Base-by-base conservation (phyloP, 2,888 invertebrate genomes). In the Ectropis crepuscularia region DNA sequence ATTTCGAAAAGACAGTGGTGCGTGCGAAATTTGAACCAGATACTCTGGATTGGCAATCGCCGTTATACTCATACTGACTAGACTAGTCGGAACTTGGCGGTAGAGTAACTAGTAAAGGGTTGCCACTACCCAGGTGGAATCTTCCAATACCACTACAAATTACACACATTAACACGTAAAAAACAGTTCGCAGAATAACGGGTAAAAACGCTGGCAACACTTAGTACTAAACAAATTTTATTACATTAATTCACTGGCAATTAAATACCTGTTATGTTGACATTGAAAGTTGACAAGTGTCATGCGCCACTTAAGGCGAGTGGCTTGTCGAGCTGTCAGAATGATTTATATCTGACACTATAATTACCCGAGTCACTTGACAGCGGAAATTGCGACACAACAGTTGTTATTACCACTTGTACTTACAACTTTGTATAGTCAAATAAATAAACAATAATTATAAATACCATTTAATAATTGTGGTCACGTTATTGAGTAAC, bases 201-300 rank as follows among this genome's bases (percentile, higher is more conserved):
- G 41, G 41, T 10, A 41, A 41, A 41, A 41, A 6, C 41, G 7
- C 8, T 41, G 16, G 16, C 16, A 28, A 11, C 12, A 45, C 11
- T 45, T 12, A 12, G 5, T 46, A 12, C 6, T 46, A 48, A 6
- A 5, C 36, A 36, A 6, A 5, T n/a, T 5, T 48, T 36, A 5
- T 5, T 37, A 49, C 6, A 4, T 38, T 38, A 16, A 0, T 36
- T 41, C 9, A 41, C 42, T n/a, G 12, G 12, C 53, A 61, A 61
- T 65, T 61, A 65, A 65, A 51, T 65, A 50, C 38, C 60, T 59
- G 63, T 42, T 63, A 54, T 55, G 54, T 50, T 59, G 57, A 43
- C 53, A 65, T 61, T 65, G 64, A 60, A 65, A 65, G 64, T 65
- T 65, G 64, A 64, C 64, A 60, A 60, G 55, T 64, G 64, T 65